Conservation (phyloP, 1,140 invertebrate species). For the Hypothenemus hampei region DNA sequence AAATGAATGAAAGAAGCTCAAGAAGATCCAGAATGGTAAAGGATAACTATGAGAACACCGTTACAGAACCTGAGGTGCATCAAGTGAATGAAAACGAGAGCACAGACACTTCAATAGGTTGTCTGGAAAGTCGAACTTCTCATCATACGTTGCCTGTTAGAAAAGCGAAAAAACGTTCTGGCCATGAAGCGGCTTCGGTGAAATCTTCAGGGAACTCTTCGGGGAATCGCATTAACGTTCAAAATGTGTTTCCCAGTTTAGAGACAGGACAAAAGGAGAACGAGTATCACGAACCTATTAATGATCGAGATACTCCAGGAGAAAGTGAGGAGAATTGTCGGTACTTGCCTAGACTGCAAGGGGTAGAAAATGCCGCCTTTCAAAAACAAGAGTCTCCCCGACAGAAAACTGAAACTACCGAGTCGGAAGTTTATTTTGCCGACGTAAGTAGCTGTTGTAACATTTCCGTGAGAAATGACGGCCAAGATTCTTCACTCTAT, state of each 20-base stretch:
- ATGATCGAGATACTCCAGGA: conserved; percentile 19
- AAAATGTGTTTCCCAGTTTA: conserved; percentile 45
- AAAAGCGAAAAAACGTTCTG: conserved; percentile 50
- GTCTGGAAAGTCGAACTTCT: conserved; percentile 46
- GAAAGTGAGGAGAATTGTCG: conserved; percentile 30
- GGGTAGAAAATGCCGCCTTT: conserved; percentile 63
- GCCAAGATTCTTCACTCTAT: conserved; percentile 45
- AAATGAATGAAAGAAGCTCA: conserved; percentile 41
- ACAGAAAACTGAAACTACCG: conserved; percentile 54
- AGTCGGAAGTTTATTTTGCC: conserved; percentile 78
- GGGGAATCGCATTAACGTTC: conserved; percentile 45
- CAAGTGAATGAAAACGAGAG: conserved; percentile 43
- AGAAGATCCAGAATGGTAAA: conserved; percentile 36
- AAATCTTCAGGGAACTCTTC: conserved; percentile 44
- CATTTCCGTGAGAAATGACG: conserved; percentile 61
- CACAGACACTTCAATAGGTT: conserved; percentile 45
- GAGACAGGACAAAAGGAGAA: conserved; percentile 37
- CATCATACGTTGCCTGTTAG: conserved; percentile 50
- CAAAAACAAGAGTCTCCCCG: conserved; percentile 54
- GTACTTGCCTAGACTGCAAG: conserved; percentile 49
- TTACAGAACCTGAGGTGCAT: conserved; percentile 42
- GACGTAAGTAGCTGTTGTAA: conserved; percentile 82
- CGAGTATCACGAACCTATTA: conserved; percentile 38
- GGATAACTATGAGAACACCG: conserved; percentile 47
- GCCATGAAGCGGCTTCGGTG: conserved; percentile 44